A percentile compares a stretch with the other conserved stretches of the same genome.
Evolutionary conservation across 2,113 vertebrate species (phyloP).

Genomic region (Calonectris borealis): DNA sequence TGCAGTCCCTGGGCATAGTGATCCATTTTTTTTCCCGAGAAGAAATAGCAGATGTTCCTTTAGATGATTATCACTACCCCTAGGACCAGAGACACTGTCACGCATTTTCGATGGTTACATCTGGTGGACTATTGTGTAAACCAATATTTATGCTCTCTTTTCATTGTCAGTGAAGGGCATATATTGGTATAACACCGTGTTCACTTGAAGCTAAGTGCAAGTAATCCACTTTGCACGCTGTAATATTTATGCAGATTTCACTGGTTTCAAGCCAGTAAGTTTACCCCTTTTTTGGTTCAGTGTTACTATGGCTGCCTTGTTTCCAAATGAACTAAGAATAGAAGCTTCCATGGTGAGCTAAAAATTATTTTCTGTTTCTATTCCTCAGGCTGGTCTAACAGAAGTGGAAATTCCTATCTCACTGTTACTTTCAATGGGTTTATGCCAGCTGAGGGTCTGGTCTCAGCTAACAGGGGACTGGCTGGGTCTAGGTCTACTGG

Average conservation of each 20-base stretch:
- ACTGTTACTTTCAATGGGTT: background rate
- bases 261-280: background rate
- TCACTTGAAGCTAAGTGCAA: background rate
- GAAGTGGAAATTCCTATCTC: background rate
- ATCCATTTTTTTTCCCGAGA: background rate
- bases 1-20: background rate
- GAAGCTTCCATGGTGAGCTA: background rate
- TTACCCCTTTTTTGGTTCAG: background rate
- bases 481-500: background rate
- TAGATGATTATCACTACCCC: background rate
- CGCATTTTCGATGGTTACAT: background rate
- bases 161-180: background rate
- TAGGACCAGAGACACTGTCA: background rate
- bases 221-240: background rate
- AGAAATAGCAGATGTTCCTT: conserved; percentile 1
- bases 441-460: background rate
- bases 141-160: background rate
- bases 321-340: background rate
- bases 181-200: background rate
- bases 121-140: background rate
- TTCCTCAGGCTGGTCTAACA: background rate
- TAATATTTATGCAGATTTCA: background rate
- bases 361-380: background rate
- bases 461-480: background rate
- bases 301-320: background rate